These are phyloP conservation scores for Formica exsecta DNA, from an alignment of 1,140 invertebrate species.

Conservation along the genomic window DNA sequence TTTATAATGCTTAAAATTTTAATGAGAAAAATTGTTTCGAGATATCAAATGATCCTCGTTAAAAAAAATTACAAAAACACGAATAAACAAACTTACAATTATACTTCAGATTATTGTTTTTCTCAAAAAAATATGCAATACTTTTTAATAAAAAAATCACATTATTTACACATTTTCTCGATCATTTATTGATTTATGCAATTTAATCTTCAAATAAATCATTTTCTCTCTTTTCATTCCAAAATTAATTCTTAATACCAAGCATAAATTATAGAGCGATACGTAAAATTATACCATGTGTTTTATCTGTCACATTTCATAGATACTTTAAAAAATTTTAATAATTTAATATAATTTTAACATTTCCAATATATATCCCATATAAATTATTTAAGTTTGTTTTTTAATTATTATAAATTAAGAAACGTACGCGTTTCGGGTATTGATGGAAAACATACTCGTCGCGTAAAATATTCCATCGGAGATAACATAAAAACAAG, in stretches of 20 bases:
- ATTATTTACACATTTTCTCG: neutral
- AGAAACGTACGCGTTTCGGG: neutral
- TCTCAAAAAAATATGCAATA: neutral
- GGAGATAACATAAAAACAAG: neutral
- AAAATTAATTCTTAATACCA: slow-evolving; percentile 25
- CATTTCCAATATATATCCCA: neutral
- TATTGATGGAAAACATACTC: neutral
- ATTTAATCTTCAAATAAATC: neutral
- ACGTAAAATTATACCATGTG: neutral
- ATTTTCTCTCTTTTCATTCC: neutral
- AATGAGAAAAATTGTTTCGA: neutral
- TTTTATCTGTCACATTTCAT: neutral
- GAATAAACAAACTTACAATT: neutral
- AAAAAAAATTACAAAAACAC: neutral
- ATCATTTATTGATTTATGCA: neutral
- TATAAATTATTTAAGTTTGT: neutral
- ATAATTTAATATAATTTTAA: neutral
- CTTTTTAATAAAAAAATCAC: neutral
- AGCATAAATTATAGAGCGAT: neutral
- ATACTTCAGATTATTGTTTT: neutral
- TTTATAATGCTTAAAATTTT: slow-evolving; percentile 3
- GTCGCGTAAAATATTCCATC: neutral
- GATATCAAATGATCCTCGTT: neutral
- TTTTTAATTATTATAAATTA: slow-evolving; percentile 1
- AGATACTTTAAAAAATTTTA: neutral